Percentiles rank a stretch among this genome's conserved stretches.
Conservation (phyloP, 1,140 invertebrate genomes). For the Triops cancriformis region DNA sequence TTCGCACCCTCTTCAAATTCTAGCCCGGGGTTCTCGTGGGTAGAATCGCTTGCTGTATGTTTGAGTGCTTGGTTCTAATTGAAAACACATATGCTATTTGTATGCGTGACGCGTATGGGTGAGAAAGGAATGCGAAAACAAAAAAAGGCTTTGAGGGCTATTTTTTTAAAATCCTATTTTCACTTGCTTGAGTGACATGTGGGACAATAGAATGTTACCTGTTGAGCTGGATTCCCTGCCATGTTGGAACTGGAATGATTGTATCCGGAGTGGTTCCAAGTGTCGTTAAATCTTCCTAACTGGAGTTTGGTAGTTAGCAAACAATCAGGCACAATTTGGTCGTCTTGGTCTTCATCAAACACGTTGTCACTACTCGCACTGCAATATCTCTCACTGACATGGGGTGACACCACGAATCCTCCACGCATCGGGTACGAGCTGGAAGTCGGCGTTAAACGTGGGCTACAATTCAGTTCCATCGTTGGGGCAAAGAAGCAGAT, state of each 20-base stretch:
- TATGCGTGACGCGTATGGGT: slow-evolving; percentile 2
- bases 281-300: slow-evolving; percentile 23
- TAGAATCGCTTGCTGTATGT: neutral
- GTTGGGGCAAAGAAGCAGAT: neutral
- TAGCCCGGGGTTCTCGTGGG: neutral
- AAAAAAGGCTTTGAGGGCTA: neutral
- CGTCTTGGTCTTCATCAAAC: slow-evolving; percentile 26
- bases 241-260: neutral
- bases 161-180: no score
- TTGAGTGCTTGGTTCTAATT: neutral
- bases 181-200: no score
- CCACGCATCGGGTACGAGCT: neutral
- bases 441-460: neutral
- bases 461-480: neutral
- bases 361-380: slow-evolving; percentile 23
- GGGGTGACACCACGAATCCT: neutral
- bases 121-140: neutral
- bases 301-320: slow-evolving; percentile 21
- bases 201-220: slow-evolving; percentile 17
- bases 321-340: slow-evolving; percentile 27
- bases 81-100: neutral
- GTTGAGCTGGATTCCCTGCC: neutral
- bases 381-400: neutral
- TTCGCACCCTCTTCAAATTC: slow-evolving; percentile 4
- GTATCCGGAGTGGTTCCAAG: slow-evolving; percentile 14